These are phyloP conservation scores for Cynopterus brachyotis DNA, from an alignment of 2,113 vertebrate species.

Conservation along the genomic window DNA sequence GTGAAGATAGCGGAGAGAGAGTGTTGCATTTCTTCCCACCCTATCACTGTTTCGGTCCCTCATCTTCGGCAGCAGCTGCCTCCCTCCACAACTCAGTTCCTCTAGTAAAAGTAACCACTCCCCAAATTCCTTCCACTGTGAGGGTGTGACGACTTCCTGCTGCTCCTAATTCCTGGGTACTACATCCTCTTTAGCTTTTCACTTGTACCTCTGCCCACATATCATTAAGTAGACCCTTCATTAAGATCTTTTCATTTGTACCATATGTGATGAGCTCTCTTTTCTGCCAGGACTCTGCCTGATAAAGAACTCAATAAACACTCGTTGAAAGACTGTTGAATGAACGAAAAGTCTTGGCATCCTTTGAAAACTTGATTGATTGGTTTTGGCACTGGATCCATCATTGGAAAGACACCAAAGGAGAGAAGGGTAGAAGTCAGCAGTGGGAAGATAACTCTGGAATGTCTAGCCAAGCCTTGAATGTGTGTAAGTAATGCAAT, in stretches of 20 bases:
- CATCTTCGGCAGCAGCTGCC: not conserved
- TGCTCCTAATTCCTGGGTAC: not conserved
- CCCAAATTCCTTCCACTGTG: not conserved
- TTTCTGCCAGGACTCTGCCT: constrained; percentile 22
- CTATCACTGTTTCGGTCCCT: not conserved
- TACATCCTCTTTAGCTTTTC: not conserved
- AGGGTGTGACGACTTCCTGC: not conserved
- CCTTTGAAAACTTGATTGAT: constrained; percentile 39
- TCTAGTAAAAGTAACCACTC: not conserved
- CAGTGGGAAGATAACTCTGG: not conserved
- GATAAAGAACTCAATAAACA: constrained; percentile 55
- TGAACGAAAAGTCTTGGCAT: constrained; percentile 11
- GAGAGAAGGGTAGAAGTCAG: not conserved
- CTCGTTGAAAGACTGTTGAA: constrained; percentile 49
- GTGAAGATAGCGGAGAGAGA: not conserved
- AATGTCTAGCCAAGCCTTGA: not conserved
- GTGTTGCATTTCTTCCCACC: not conserved
- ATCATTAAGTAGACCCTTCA: constrained; percentile 32
- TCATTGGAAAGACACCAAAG: not conserved
- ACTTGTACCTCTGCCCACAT: constrained; percentile 5
- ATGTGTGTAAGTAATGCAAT: rapidly evolving
- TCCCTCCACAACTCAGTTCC: not conserved
- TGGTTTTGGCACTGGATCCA: not conserved
- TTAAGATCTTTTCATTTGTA: constrained; percentile 40
- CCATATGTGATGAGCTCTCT: not conserved